Percentiles rank a stretch among this genome's conserved stretches.
Evolutionary conservation across 2,888 invertebrate genomes (phyloP).

Genomic region (Syritta pipiens): DNA sequence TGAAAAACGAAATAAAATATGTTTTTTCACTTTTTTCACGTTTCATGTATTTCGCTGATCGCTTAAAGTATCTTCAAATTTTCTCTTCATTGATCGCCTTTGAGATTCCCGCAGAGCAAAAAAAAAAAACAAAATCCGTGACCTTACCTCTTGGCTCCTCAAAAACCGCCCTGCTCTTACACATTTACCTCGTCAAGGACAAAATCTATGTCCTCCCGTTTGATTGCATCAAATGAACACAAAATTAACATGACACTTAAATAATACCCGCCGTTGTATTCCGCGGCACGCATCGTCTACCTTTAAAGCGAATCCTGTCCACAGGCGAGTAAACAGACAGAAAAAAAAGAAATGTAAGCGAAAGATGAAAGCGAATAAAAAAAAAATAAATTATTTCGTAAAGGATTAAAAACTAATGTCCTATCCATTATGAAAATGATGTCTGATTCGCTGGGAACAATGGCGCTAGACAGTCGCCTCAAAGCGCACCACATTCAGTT

Average conservation of each 20-base stretch:
- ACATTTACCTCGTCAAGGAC: too few species aligned
- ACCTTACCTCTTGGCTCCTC: too few species aligned
- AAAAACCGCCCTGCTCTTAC: too few species aligned
- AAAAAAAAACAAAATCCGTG: too few species aligned
- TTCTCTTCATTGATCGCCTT: too few species aligned
- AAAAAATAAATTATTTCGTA: constrained; percentile 67
- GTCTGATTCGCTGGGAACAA: constrained; percentile 64
- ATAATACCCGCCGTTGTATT: constrained; percentile 53
- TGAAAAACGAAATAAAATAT: too few species aligned
- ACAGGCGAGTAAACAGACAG: constrained; percentile 11
- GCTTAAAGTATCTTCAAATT: too few species aligned
- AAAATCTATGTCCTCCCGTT: constrained; percentile 18
- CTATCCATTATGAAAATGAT: constrained; percentile 68
- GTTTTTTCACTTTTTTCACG: too few species aligned
- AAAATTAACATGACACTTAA: constrained; percentile 59
- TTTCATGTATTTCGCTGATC: too few species aligned
- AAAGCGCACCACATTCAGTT: constrained; percentile 31
- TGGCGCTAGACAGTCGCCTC: constrained; percentile 55
- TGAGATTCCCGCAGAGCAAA: too few species aligned
- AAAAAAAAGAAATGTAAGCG: constrained; percentile 13
- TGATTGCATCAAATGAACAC: constrained; percentile 56
- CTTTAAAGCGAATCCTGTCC: constrained; percentile 28
- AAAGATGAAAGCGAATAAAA: constrained; percentile 46
- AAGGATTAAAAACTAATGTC: constrained; percentile 69
- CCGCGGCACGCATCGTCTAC: constrained; percentile 52